Conservation (phyloP, 1,140 invertebrate species). For the Heliconius congener region DNA sequence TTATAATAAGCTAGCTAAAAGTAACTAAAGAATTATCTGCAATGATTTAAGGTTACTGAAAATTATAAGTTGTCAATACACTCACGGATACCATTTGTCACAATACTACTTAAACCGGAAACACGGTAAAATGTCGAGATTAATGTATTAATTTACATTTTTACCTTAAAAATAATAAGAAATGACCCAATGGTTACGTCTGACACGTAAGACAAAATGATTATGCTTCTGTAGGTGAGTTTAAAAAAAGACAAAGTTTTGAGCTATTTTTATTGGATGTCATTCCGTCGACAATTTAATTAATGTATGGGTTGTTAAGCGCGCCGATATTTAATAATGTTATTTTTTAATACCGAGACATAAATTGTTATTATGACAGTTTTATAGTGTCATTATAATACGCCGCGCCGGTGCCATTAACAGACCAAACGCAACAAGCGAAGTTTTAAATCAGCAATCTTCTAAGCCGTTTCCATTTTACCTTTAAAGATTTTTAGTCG, state of each 20-base stretch:
- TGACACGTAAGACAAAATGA: constrained; percentile 17
- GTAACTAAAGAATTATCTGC: background rate
- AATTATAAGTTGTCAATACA: constrained; percentile 41
- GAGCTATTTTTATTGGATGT: constrained; percentile 43
- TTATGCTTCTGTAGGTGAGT: constrained; percentile 9
- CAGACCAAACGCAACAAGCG: background rate
- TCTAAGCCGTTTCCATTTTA: background rate
- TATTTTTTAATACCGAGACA: constrained; percentile 59
- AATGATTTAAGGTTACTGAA: constrained; percentile 12
- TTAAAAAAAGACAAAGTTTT: constrained; percentile 28
- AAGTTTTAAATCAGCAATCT: background rate
- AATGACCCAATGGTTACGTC: background rate
- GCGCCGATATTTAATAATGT: constrained; percentile 60
- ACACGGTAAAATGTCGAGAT: constrained; percentile 30
- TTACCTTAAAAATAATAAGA: background rate
- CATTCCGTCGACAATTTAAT: constrained; percentile 41
- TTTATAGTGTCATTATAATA: constrained; percentile 43
- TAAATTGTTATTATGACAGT: constrained; percentile 68
- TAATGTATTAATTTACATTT: no score
- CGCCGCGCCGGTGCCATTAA: background rate
- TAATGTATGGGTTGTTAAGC: constrained; percentile 59
- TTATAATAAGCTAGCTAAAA: background rate
- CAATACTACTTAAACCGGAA: constrained; percentile 61
- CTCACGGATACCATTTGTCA: constrained; percentile 63
- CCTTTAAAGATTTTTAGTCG: constrained; percentile 17